Evolutionary conservation across 2,888 invertebrate genomes (phyloP).

Genomic region (Harpalus rufipes): DNA sequence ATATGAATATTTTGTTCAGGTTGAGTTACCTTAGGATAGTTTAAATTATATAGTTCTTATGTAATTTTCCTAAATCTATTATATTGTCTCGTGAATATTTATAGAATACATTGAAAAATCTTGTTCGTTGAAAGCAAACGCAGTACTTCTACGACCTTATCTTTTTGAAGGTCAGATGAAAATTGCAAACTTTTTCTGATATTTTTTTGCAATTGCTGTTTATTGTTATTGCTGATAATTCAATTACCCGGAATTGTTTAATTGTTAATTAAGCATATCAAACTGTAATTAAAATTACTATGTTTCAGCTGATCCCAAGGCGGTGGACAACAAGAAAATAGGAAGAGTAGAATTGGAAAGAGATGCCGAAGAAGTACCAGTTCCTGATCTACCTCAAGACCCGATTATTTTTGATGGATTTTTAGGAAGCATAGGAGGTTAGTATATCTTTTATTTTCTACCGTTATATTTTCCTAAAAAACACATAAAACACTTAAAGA

Average conservation of each 20-base stretch:
- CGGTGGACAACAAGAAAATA: not conserved
- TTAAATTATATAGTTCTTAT: not conserved
- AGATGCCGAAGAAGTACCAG: slow-evolving; percentile 34
- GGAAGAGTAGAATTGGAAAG: slow-evolving; percentile 43
- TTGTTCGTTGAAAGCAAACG: not conserved
- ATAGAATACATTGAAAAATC: not conserved
- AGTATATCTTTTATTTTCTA: not conserved
- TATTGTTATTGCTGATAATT: not conserved
- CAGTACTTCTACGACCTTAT: not conserved
- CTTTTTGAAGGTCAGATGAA: not conserved
- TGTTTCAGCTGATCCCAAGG: slow-evolving; percentile 30
- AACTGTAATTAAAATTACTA: not conserved
- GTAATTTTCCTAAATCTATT: not conserved
- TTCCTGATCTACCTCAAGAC: not conserved
- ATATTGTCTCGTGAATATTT: not conserved
- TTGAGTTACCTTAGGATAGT: too few relatives aligned
- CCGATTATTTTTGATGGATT: slow-evolving; percentile 42
- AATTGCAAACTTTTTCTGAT: not conserved
- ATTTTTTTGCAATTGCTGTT: not conserved
- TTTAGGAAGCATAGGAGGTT: slow-evolving; percentile 40
- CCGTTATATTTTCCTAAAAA: too few relatives aligned
- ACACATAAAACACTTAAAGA: too few relatives aligned
- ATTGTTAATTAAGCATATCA: not conserved
- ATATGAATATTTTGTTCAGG: too few relatives aligned
- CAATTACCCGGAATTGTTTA: not conserved